phyloP scores from a whole-genome alignment of 2,113 vertebrate genomes.

The Silurus glanis region DNA sequence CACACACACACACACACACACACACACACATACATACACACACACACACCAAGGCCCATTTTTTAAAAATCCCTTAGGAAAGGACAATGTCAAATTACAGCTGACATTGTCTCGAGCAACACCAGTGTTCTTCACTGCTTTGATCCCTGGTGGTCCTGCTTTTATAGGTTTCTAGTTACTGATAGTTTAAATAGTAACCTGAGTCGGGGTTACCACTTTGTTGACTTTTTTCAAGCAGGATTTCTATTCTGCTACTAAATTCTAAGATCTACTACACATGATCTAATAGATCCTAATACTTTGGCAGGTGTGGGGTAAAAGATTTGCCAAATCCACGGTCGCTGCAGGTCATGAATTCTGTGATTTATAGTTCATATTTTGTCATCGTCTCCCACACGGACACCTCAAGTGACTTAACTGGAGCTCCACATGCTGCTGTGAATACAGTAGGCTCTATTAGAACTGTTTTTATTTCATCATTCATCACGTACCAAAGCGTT shows the following conservation, averaged over 20 bases:
- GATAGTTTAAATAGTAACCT: background rate
- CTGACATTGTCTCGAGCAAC: background rate
- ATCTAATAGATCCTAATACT: constrained; percentile 22
- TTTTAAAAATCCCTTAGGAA: background rate
- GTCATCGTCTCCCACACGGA: constrained; percentile 5
- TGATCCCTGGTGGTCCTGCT: constrained; percentile 2
- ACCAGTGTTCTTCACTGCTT: background rate
- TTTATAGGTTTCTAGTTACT: background rate
- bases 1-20: constrained; percentile 29
- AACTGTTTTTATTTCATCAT: constrained; percentile 9
- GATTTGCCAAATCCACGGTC: constrained; percentile 8
- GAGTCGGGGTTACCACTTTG: background rate
- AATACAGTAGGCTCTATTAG: background rate
- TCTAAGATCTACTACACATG: constrained; percentile 11
- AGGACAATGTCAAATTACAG: background rate
- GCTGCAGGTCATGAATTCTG: constrained; percentile 24
- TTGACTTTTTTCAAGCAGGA: background rate
- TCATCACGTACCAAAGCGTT: background rate
- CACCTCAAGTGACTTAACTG: constrained; percentile 30
- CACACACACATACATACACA: constrained; percentile 33
- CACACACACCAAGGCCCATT: constrained; percentile 6
- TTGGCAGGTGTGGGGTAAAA: background rate
- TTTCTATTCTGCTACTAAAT: background rate
- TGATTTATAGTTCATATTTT: constrained; percentile 39
- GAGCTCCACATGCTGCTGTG: constrained; percentile 29